Percentiles rank a stretch among this genome's conserved stretches.
phyloP scores from a whole-genome alignment of 2,113 vertebrate species.

The Bubo scandiacus region DNA sequence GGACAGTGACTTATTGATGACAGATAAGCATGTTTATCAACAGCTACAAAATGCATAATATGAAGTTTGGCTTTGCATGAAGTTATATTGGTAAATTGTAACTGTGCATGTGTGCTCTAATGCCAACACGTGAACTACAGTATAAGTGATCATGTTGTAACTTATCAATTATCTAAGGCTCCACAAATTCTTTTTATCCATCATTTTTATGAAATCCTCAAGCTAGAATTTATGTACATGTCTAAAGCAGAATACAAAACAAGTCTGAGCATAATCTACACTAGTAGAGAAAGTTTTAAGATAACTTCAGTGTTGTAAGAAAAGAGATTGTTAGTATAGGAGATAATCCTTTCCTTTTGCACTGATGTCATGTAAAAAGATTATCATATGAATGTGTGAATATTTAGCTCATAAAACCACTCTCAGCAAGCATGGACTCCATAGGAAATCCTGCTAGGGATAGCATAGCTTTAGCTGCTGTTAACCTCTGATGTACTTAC shows the following conservation, averaged over 20 bases:
- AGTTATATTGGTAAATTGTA: background rate
- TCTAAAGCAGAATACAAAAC: background rate
- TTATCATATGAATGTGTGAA: background rate
- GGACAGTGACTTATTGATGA: background rate
- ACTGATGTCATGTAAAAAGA: background rate
- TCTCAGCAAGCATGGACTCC: background rate
- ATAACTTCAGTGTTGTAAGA: background rate
- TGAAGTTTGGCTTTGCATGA: background rate
- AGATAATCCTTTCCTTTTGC: background rate
- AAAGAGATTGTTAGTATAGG: background rate
- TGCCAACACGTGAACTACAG: background rate
- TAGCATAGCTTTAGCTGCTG: background rate
- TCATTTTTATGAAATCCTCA: background rate
- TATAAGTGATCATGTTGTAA: background rate
- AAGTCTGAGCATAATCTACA: background rate
- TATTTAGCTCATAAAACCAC: background rate
- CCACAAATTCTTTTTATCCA: background rate
- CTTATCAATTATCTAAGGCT: background rate
- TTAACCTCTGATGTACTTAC: background rate
- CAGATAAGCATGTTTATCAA: background rate
- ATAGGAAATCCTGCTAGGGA: background rate
- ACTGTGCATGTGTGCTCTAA: background rate
- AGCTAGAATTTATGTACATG: background rate
- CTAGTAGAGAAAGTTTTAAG: background rate
- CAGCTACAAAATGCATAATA: background rate